A percentile compares a stretch with the other conserved stretches of the same genome.
phyloP scores from a whole-genome alignment of 2,113 vertebrate genomes.

The Conger conger region DNA sequence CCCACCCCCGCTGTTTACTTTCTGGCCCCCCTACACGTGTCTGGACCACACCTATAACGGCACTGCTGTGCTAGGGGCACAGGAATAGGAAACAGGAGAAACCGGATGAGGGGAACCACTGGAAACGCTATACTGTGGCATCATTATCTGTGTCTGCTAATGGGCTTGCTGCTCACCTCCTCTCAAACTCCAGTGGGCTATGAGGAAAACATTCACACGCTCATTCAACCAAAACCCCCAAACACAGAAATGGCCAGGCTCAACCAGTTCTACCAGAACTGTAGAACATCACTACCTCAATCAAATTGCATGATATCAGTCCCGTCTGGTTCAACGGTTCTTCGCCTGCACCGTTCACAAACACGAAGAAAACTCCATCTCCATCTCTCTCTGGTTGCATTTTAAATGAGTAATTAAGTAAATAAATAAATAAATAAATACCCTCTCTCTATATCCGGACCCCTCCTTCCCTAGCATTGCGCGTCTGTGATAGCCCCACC shows the following conservation, averaged over 20 bases:
- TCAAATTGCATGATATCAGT: neutral
- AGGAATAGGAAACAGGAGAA: neutral
- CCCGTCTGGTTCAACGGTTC: neutral
- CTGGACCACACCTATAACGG: conserved; percentile 8
- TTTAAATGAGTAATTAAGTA: neutral
- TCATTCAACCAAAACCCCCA: too few species aligned
- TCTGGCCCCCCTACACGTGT: neutral
- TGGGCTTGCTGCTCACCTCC: neutral
- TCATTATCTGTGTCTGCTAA: too few species aligned
- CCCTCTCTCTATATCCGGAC: conserved; percentile 43
- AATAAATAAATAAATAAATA: neutral
- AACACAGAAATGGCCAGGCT: neutral
- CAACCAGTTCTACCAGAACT: neutral
- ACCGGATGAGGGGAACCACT: neutral
- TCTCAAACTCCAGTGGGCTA: neutral
- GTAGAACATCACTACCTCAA: neutral
- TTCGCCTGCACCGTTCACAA: neutral
- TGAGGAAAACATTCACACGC: neutral
- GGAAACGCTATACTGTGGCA: too few species aligned
- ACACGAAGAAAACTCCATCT: neutral
- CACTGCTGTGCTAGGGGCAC: neutral
- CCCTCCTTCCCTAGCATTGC: conserved; percentile 38
- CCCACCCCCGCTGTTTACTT: neutral
- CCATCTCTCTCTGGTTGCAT: neutral
- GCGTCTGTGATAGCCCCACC: conserved; percentile 52